Base-by-base conservation (phyloP, 2,113 vertebrate species). In the Saccopteryx leptura region DNA sequence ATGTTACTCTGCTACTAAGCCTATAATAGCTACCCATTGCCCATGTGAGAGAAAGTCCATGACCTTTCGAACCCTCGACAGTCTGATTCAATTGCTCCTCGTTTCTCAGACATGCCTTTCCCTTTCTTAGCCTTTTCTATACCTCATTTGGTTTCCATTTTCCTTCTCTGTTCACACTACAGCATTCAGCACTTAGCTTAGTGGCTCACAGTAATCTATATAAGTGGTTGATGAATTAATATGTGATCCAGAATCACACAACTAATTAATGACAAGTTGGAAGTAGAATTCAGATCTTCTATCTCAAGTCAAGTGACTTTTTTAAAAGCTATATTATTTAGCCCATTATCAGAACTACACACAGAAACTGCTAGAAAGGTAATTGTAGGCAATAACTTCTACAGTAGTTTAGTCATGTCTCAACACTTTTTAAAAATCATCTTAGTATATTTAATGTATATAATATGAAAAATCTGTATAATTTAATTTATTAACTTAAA, bases 91-190 rank as follows among this genome's bases (percentile, higher is more conserved):
- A 0, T 46, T 90, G 33, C 26, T 54, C 7, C 0, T 79, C 23
- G 5, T 76, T 88, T 92, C 17, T 52, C 58, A 69, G 61, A 31
- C 11, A 23, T 26, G 21, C 14, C 54, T 24, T 31, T 83, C 9
- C 58, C 66, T 93, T 80, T 80, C 19, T 33, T 46, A 81, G 46
- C 19, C 24, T n/a, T 80, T 88, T 60, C 48, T 65, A 0, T 65
- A 84, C 9, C 28, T 91, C 56, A 89, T 82, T 90, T 12, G 33
- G 33, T 93, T 92, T n/a, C 74, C 31, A 7, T 72, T 85, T 76
- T 33, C 26, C 68, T 92, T 33, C 48, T 65, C 7, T 63, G 1
- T 79, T 92, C 46, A 94, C 46, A 82, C 9, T 78, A 48, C 23
- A 74, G 71, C 23, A 74, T 74, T 1, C 0, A 56, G 17, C 69